Base-by-base conservation (phyloP, 2,113 vertebrate genomes). In the Corythaixoides concolor region DNA sequence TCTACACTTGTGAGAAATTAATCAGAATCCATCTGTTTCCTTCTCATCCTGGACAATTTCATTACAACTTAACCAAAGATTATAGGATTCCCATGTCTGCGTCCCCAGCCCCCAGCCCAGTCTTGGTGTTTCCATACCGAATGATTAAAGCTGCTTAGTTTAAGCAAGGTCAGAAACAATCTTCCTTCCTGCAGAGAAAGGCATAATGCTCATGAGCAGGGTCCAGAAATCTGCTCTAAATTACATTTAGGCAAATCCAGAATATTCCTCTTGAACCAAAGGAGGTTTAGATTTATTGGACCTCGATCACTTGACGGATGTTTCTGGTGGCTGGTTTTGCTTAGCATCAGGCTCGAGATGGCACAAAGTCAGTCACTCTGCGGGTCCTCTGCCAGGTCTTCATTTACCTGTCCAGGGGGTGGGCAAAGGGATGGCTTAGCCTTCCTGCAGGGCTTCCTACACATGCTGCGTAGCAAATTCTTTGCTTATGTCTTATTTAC, bases 21-120 rank as follows among this genome's bases (percentile, higher is more conserved):
- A 98, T 98, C 98, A 98, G 98, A 97, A 98, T 98, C 98, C 98
- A 98, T 98, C 98, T 98, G 98, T 97, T 98, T 95, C 97, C 96
- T 96, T 95, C 97, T 97, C 95, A 97, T 97, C 93, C 98, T 90
- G 95, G 96, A 98, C 97, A 96, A 98, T 98, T 98, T 98, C 98
- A 98, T 98, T 98, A 98, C 97, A 96, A 96, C 97, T 98, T 97
- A 98, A 97, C 95, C 94, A 94, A 97, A 97, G 98, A 98, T 98
- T 98, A 98, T 88, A 95, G 95, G 97, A 97, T 97, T 97, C 97
- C 96, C 96, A 96, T 91, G 96, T 96, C 94, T 96, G 93, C 20
- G 28, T 67, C 94, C 93, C 83, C 93, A 89, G 37, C 90, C 76
- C 81, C 93, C 96, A 93, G 64, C 66, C 80, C 81, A 85, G 97